Percentiles rank a stretch among this genome's conserved stretches.
phyloP scores from a whole-genome alignment of 2,113 vertebrate species.

The Tapirus terrestris region DNA sequence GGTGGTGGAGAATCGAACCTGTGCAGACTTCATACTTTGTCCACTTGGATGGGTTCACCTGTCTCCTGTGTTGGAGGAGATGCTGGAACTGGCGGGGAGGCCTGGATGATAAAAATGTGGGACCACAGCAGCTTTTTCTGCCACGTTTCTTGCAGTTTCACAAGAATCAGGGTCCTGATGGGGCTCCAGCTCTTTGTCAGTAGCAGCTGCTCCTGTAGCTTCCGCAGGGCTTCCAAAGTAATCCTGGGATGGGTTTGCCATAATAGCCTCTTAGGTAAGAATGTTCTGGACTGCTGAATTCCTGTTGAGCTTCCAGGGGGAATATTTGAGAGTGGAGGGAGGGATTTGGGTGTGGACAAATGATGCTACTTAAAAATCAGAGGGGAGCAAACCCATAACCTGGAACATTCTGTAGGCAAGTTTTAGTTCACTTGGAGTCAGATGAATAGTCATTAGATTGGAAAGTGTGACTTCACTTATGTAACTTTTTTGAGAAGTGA shows the following conservation, averaged over 20 bases:
- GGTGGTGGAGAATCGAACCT: background rate
- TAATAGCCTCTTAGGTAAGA: background rate
- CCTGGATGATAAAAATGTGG: background rate
- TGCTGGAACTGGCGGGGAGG: background rate
- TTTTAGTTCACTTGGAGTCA: background rate
- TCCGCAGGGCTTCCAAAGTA: background rate
- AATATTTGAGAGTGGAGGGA: background rate
- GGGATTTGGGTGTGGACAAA: background rate
- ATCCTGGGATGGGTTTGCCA: background rate
- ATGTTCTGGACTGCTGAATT: background rate
- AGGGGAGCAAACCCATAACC: background rate
- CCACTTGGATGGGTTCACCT: background rate
- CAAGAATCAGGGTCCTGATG: background rate
- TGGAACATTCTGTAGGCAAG: background rate
- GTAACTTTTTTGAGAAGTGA: background rate
- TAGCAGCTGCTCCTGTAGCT: background rate
- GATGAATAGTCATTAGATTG: background rate
- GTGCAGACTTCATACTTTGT: background rate
- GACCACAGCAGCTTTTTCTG: too few species aligned
- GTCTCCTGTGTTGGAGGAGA: background rate
- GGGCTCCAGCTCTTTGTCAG: background rate
- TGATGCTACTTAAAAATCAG: background rate
- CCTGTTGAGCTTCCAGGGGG: background rate
- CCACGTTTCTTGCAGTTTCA: background rate
- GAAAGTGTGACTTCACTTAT: background rate